Conservation (phyloP, 2,113 vertebrate species). For the Callocephalon fimbriatum region DNA sequence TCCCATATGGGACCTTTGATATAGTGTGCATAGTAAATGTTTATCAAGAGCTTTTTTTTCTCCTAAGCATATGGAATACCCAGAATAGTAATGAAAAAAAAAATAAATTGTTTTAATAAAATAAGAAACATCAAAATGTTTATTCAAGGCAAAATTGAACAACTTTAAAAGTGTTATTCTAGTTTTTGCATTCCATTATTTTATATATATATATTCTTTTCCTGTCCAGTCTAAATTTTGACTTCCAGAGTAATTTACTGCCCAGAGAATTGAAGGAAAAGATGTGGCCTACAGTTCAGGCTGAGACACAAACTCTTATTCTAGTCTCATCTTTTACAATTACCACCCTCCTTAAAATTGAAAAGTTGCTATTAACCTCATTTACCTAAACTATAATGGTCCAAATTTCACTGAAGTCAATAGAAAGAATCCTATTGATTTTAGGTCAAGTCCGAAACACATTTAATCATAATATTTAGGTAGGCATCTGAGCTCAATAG, state of each 20-base stretch:
- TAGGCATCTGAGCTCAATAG: not conserved
- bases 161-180: not conserved
- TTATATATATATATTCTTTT: not conserved
- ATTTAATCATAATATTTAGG: fast-evolving
- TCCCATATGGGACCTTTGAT: not conserved
- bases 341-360: not conserved
- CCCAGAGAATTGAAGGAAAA: not conserved
- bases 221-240: not conserved
- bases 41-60: not conserved
- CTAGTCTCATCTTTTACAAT: not conserved
- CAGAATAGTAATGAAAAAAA: not conserved
- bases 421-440: not conserved
- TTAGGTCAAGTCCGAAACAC: not conserved
- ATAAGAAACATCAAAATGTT: not conserved
- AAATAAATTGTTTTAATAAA: not conserved
- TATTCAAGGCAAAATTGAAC: not conserved
- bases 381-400: not conserved
- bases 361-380: not conserved
- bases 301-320: not conserved
- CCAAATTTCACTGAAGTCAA: not conserved
- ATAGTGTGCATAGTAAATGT: not conserved
- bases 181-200: not conserved
- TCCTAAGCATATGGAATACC: not conserved
- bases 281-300: not conserved
- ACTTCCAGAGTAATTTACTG: not conserved